These are phyloP conservation scores for Hydrochoerus hydrochaeris DNA, from an alignment of 2,113 vertebrate species.

Conservation along the genomic window DNA sequence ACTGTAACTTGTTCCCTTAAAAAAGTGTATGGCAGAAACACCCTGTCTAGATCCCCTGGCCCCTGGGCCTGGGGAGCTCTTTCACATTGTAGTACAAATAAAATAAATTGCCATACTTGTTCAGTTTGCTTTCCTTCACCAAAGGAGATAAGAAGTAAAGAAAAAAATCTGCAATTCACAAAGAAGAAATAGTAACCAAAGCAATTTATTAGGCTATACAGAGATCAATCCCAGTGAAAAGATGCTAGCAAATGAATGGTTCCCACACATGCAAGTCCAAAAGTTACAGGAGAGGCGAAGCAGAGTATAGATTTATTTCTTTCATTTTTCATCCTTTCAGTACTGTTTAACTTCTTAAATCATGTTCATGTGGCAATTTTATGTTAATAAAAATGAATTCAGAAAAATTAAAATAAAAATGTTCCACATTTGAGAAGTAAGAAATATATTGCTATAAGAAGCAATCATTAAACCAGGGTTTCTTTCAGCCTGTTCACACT, in stretches of 20 bases:
- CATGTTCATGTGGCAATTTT: background rate
- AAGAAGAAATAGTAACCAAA: background rate
- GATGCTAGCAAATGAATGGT: background rate
- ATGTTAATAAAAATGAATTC: conserved; percentile 59
- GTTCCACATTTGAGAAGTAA: conserved; percentile 44
- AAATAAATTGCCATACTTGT: background rate
- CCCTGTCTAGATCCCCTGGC: background rate
- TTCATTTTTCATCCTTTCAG: background rate
- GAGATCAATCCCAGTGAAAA: background rate
- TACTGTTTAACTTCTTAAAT: conserved; percentile 52
- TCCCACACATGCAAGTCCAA: background rate
- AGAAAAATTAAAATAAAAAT: conserved; percentile 69
- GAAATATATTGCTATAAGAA: conserved; percentile 23
- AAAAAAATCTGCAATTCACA: background rate
- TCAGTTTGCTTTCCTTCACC: background rate
- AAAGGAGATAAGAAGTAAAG: background rate
- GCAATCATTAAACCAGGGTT: conserved; percentile 24
- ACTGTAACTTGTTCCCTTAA: background rate
- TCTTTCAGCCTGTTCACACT: conserved; percentile 10
- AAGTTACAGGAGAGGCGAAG: background rate
- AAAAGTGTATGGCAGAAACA: background rate
- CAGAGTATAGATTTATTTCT: background rate
- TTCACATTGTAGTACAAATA: background rate
- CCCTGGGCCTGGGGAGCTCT: background rate
- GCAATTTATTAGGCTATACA: background rate